phyloP scores from a whole-genome alignment of 2,113 vertebrate genomes.

The Stomatorhinus ivindoensis region DNA sequence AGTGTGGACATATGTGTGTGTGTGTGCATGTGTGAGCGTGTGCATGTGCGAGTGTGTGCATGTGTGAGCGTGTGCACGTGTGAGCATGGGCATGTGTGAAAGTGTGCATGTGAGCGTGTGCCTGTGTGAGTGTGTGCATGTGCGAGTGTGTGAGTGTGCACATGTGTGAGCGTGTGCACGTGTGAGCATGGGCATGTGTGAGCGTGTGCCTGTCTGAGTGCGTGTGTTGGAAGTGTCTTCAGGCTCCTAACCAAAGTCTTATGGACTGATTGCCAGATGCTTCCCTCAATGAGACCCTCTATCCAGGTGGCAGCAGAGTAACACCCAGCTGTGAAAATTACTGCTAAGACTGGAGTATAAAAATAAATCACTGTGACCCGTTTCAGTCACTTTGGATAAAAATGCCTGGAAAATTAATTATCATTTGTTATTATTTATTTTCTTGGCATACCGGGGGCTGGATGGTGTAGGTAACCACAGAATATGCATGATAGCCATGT shows the following conservation, averaged over 20 bases:
- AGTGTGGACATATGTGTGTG: no score
- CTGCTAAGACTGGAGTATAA: not conserved
- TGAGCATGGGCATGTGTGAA: no score
- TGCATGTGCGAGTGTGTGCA: no score
- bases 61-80: no score
- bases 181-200: no score
- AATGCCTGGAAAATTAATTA: constrained; percentile 2
- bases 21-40: no score
- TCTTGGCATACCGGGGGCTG: not conserved
- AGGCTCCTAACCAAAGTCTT: constrained; percentile 4
- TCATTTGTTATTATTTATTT: constrained; percentile 6
- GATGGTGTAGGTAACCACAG: not conserved
- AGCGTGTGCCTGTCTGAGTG: not conserved
- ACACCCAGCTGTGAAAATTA: constrained; percentile 18
- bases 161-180: no score
- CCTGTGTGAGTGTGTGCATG: no score
- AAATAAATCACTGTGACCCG: constrained; percentile 19
- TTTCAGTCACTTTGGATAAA: constrained; percentile 13
- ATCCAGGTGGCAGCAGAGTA: constrained; percentile 6
- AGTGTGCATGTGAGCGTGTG: no score
- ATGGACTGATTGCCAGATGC: not conserved
- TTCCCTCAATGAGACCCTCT: not conserved
- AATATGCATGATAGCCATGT: not conserved
- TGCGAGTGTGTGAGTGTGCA: no score
- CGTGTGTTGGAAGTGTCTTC: not conserved